Evolutionary conservation across 2,888 invertebrate species (phyloP), one percentile per base, ranked within the genome.

Genomic region (Zygaena filipendulae): DNA sequence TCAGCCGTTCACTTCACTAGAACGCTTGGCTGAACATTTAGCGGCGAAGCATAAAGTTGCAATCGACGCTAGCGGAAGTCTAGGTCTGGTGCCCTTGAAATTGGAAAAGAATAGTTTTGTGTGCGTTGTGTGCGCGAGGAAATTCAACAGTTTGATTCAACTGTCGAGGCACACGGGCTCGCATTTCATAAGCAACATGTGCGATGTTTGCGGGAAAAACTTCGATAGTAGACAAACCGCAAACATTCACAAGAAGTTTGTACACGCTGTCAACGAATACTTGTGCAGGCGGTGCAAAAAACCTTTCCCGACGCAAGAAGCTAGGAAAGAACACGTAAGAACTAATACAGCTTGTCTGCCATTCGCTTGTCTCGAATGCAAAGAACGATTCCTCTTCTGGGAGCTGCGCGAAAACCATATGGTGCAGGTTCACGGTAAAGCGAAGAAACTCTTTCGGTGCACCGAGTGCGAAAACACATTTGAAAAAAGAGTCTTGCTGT

Each of bases 261-360:
- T 30, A 4, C 34, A 33, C 9, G 13, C 21, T 4, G 24, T 7
- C 2, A 7, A 23, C 5, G 12, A 23, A 3, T 27, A 23, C 12
- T 28, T 24, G 8, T 42, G 39, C 12, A 29, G 20, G 8, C 13
- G 8, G 7, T 42, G 42, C 20, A 38, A 39, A 13, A 38, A 37
- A 4, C 29, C 29, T 2, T 49, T 44, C 27, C 32, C 44, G 1
- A 37, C 40, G 2, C 29, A 39, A 23, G 41, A 41, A 19, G 47
- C 38, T 9, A 50, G 51, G 33, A 46, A 39, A 25, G 29, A 46
- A 8, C 46, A 49, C 19, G 32, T 38, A 21, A 37, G 32, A 3
- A 33, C 23, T 2, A 39, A 35, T 21, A 39, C 38, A 23, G 27
- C 30, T 6, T 49, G 49, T 23, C 34, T 43, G 36, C 38, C 38